Conservation (phyloP, 2,113 vertebrate species). For the Lepidothrix coronata region DNA sequence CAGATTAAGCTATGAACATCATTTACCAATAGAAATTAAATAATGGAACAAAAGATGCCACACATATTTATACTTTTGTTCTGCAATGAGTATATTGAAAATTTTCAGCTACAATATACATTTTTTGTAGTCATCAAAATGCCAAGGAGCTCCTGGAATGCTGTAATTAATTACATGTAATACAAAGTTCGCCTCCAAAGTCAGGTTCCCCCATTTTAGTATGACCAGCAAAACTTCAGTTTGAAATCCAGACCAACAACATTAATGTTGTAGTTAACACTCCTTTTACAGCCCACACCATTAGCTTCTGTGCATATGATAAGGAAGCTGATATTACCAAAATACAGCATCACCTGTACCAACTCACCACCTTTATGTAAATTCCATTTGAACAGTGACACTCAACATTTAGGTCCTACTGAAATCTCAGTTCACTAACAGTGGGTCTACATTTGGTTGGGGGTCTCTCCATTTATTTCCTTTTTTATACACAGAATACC, state of each 20-base stretch:
- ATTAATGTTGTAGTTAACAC: not conserved
- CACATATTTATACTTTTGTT: not conserved
- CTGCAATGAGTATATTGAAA: not conserved
- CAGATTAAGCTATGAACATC: slow-evolving; percentile 3
- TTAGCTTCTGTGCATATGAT: not conserved
- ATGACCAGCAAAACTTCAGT: not conserved
- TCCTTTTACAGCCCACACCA: not conserved
- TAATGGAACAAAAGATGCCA: slow-evolving; percentile 26
- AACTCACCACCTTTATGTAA: not conserved
- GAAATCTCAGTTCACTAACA: not conserved
- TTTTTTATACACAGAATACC: not conserved
- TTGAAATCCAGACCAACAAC: not conserved
- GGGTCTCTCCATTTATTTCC: not conserved
- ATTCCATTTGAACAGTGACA: not conserved
- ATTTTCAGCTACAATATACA: not conserved
- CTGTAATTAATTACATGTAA: not conserved
- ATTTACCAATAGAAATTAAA: slow-evolving; percentile 31
- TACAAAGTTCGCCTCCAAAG: not conserved
- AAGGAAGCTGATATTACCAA: not conserved
- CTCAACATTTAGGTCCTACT: fast-evolving
- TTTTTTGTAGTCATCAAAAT: not conserved
- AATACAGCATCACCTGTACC: not conserved
- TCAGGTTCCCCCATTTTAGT: not conserved
- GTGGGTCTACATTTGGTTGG: not conserved
- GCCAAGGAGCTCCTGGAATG: not conserved